Conservation (phyloP, 2,888 invertebrate genomes). For the Drosophila tripunctata region DNA sequence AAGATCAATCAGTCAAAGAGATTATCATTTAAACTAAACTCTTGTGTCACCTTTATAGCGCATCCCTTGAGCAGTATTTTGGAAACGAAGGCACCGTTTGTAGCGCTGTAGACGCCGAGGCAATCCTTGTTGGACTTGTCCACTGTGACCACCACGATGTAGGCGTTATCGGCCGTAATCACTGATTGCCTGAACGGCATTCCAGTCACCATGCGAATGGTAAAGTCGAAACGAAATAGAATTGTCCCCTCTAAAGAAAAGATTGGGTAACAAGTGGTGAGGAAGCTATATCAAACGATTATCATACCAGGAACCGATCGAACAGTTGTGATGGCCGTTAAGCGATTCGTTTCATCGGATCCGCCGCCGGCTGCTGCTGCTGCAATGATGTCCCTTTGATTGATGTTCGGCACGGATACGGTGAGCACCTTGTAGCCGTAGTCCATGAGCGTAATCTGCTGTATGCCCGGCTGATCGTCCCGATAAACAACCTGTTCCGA, state of each 20-base stretch:
- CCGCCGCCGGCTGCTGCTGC: constrained; percentile 84
- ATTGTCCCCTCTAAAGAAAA: constrained; percentile 88
- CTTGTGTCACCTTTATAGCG: constrained; percentile 85
- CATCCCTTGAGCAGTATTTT: constrained; percentile 85
- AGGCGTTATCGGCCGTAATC: constrained; percentile 92
- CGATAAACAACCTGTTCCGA: constrained; percentile 88
- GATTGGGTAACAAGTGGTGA: too few relatives aligned
- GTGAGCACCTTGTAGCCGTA: constrained; percentile 83
- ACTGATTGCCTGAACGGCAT: constrained; percentile 90
- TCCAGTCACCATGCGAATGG: constrained; percentile 89
- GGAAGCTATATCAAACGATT: too few relatives aligned
- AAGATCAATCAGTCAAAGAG: background rate
- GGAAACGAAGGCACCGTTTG: constrained; percentile 88
- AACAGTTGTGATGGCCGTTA: constrained; percentile 88
- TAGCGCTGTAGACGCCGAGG: constrained; percentile 92
- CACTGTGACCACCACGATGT: constrained; percentile 91
- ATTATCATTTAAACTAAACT: too few relatives aligned
- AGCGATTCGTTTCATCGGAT: constrained; percentile 87
- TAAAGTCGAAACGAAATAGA: constrained; percentile 93
- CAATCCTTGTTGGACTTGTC: constrained; percentile 93
- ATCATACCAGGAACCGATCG: constrained; percentile 90
- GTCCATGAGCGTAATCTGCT: constrained; percentile 84
- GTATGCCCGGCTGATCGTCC: constrained; percentile 89
- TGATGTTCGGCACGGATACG: constrained; percentile 83
- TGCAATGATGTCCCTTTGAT: constrained; percentile 85